A percentile compares a stretch with the other conserved stretches of the same genome.
phyloP scores from a whole-genome alignment of 2,888 invertebrate genomes.

The Drosophila mettleri region DNA sequence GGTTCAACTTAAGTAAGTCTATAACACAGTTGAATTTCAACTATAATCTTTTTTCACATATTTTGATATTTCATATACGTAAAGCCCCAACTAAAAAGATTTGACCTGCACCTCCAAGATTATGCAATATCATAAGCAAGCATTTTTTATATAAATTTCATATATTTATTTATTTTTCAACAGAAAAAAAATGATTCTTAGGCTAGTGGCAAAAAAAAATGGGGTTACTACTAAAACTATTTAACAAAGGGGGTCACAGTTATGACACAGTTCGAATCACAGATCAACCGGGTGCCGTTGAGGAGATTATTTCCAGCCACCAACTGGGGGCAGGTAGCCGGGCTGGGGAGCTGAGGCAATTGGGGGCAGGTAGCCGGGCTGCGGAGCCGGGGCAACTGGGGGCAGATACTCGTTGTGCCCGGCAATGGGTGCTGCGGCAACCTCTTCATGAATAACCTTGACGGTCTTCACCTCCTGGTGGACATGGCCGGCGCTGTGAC shows the following conservation, averaged over 20 bases:
- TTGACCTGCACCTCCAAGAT: neutral
- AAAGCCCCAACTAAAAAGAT: too few relatives aligned
- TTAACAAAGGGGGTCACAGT: slow-evolving; percentile 66
- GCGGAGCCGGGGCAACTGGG: slow-evolving; percentile 53
- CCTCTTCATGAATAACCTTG: slow-evolving; percentile 69
- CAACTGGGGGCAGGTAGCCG: slow-evolving; percentile 70
- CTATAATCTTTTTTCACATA: too few relatives aligned
- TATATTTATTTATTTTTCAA: slow-evolving; percentile 44
- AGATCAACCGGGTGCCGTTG: slow-evolving; percentile 31
- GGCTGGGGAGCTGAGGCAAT: slow-evolving; percentile 47
- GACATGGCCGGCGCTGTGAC: slow-evolving; percentile 32
- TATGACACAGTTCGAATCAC: slow-evolving; percentile 68
- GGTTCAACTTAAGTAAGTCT: too few relatives aligned
- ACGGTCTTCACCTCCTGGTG: slow-evolving; percentile 58
- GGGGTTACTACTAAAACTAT: slow-evolving; percentile 61
- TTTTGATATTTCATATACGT: neutral
- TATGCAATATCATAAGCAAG: too few relatives aligned
- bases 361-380: slow-evolving; percentile 60
- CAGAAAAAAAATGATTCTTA: slow-evolving; percentile 47
- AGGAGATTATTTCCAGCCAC: slow-evolving; percentile 63
- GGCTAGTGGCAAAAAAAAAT: slow-evolving; percentile 44
- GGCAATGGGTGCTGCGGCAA: slow-evolving; percentile 39
- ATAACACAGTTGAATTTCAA: too few relatives aligned
- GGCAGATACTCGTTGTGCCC: slow-evolving; percentile 55
- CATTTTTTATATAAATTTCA: neutral